These are phyloP conservation scores for Acrocephalus arundinaceus DNA, from an alignment of 2,113 vertebrate species.

Conservation along the genomic window DNA sequence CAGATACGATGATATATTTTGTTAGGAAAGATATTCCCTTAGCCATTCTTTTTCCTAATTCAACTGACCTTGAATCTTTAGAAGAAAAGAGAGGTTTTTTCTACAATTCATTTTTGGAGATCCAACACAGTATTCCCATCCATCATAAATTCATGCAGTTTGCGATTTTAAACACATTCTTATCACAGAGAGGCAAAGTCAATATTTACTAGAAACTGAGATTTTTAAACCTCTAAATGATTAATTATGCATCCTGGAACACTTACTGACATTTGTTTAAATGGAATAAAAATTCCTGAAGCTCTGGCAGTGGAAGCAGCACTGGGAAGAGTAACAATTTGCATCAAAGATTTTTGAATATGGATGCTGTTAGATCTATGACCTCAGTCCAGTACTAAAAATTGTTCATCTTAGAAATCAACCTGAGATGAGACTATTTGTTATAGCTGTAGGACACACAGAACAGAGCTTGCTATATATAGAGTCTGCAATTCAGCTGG, in stretches of 20 bases:
- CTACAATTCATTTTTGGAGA: not conserved
- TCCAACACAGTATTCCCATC: not conserved
- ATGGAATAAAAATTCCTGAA: constrained; percentile 7
- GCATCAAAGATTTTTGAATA: not conserved
- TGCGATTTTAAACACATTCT: not conserved
- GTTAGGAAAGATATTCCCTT: not conserved
- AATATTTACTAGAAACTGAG: constrained; percentile 22
- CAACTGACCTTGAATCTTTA: not conserved
- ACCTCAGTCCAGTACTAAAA: not conserved
- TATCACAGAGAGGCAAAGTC: not conserved
- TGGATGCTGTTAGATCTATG: not conserved
- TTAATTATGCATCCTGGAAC: constrained; percentile 22
- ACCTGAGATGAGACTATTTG: not conserved
- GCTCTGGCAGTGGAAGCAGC: not conserved
- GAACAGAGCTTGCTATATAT: not conserved
- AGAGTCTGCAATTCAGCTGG: not conserved
- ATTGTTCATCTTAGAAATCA: not conserved
- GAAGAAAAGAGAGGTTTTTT: not conserved
- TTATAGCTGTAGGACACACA: not conserved
- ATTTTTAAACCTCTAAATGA: not conserved
- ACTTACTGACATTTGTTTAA: not conserved
- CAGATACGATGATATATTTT: not conserved
- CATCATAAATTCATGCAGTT: not conserved
- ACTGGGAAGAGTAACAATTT: not conserved
- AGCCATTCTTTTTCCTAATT: not conserved